Evolutionary conservation across 2,113 vertebrate genomes (phyloP), one percentile per base, ranked within the genome.

Genomic region (Gymnobelideus leadbeateri): DNA sequence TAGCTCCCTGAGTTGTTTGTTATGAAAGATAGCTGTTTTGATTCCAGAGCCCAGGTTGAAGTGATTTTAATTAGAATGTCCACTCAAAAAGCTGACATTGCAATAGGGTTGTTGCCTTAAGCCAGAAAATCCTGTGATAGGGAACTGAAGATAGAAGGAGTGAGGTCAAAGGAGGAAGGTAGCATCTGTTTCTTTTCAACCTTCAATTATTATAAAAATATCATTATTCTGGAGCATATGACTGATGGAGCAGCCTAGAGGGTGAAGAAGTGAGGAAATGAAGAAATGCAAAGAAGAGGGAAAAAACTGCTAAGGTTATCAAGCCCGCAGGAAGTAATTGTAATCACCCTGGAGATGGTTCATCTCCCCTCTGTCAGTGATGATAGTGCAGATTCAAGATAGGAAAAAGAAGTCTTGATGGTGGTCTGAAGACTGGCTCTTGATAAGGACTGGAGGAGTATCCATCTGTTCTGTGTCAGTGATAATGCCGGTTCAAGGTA

Each of bases 61-160:
- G 91, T 90, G 37, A 95, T 91, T 57, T 96, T 49, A 68, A 54
- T 96, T 97, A 95, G 95, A 51, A 23, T 95, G 25, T 53, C 97
- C 97, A 94, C 90, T 97, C 93, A 43, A 91, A 90, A 97, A 97
- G 57, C 61, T 57, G 95, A 96, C 96, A 91, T 0, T 91, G 77
- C 43, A 49, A 47, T 46, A 95, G n/a, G 96, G 49, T 94, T 97
- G 53, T 95, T 98, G 97, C 98, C 98, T 98, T 98, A 98, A 98
- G 94, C 95, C 53, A 96, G 89, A 98, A 97, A 97, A 51, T 25
- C 7, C 1, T 95, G 57, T 93, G 46, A 97, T 23, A 94, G 94
- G 93, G 55, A 95, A 55, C 47, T 61, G 92, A 95, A 91, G 23
- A 57, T n/a, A 84, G 47, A 94, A 89, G 92, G 55, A 21, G 54